Base-by-base conservation (phyloP, 2,888 invertebrate species). In the Tillus elongatus region DNA sequence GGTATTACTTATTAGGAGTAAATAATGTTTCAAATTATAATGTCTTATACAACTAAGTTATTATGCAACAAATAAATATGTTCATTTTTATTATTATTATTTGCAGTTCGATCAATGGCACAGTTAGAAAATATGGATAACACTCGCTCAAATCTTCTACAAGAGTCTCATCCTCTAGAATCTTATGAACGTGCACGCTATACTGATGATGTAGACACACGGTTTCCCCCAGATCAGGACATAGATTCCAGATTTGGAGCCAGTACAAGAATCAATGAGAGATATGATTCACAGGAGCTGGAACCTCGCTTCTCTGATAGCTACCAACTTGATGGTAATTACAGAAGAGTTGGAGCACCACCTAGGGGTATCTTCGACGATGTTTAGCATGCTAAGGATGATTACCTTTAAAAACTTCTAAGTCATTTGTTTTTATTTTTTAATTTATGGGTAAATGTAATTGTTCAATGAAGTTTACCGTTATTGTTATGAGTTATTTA, bases 291-390 rank as follows among this genome's bases (percentile, higher is more conserved):
- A 33, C 57, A 58, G 27, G 66, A 66, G 33, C 50, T 60, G 28
- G 60, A 60, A 19, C 52, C 58, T 4, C 59, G 60, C 33, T 65
- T 63, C 45, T 43, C 61, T 10, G 64, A 60, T 41, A 53, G 61
- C 35, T 67, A 67, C 47, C 61, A 66, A 30, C 49, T 56, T 10
- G 63, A 62, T 40, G 57, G 57, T 9, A 52, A 52, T 45, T 56
- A 57, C 46, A 54, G 54, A 31, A 47, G 77, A 44, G 72, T 79
- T 50, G 79, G 77, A 1, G 74, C 75, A 41, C 82, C 85, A 0
- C 87, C 85, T 0, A 71, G 80, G 46, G 84, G 85, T 6, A 71
- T 89, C 40, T 89, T 89, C 50, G 88, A 89, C 58, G 88, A 89
- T 61, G 85, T 89, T 41, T 88, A 72, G n/a, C n/a, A n/a, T n/a